Evolutionary conservation across 2,888 invertebrate genomes (phyloP), one percentile per base, ranked within the genome.

Genomic region (Saturnia pavonia): DNA sequence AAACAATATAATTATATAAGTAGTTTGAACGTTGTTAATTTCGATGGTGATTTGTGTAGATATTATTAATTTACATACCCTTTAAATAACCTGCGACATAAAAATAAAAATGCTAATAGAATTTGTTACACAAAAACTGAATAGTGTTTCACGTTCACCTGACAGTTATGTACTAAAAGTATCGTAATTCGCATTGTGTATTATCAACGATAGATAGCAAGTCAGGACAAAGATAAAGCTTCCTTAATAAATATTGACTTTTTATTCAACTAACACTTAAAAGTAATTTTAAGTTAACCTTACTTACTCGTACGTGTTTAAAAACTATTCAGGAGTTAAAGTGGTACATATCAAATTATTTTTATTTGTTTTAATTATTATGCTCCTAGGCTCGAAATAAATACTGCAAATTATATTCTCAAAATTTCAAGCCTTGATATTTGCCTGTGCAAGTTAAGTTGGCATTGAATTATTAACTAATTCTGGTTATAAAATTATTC

Each of bases 121-220:
- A 25, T 60, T 25, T 60, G 14, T 60, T 60, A 11, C 9, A 60
- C 3, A 27, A 57, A 14, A 60, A 48, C 16, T 54, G 34, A 11
- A 34, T 40, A 40, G 40, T 42, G 68, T 71, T 68, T 51, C 63
- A 51, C 71, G 51, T 45, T 40, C 71, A 71, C 68, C 65, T 71
- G 68, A 65, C 42, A 48, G 51, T 68, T 65, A 19, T 65, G 51
- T 40, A 71, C 71, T 68, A 25, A 65, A 48, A 48, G 25, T 66
- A 69, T 54, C 40, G 25, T 57, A 25, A 25, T 68, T 65, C 60
- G 60, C 60, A 70, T 25, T 70, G 11, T 70, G 43, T 63, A 68
- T 67, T 71, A 71, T 71, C 71, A 71, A 71, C 12, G 65, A 48
- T 71, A 68, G 71, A 71, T 71, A 71, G 68, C 68, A 22, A 65